Evolutionary conservation across 2,888 invertebrate species (phyloP).

Genomic region (Lochmaea crataegi): DNA sequence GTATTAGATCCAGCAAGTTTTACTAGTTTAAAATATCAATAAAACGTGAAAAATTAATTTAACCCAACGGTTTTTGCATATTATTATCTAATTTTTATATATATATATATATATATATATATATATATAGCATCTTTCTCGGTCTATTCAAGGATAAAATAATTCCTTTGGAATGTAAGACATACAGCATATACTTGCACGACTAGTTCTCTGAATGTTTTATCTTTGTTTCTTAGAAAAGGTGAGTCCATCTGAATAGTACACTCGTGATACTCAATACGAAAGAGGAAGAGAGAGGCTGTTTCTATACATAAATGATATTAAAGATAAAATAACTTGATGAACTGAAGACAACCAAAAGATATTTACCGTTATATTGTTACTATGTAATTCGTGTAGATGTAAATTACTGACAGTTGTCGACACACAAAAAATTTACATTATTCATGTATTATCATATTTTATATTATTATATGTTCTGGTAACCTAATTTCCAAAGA

Average conservation of each 20-base stretch:
- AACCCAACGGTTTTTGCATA: background rate
- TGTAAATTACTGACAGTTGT: too few relatives aligned
- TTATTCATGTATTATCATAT: too few relatives aligned
- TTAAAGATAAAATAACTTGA: conserved; percentile 5
- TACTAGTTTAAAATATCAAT: background rate
- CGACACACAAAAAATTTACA: too few relatives aligned
- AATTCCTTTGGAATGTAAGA: conserved; percentile 48
- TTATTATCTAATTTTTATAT: too few relatives aligned
- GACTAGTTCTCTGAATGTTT: conserved; percentile 44
- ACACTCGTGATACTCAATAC: background rate
- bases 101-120: too few relatives aligned
- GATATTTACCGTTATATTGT: background rate
- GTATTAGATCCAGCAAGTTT: too few relatives aligned
- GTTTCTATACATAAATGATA: conserved; percentile 5
- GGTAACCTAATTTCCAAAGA: background rate
- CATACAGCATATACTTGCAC: conserved; percentile 47
- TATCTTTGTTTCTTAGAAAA: conserved; percentile 31
- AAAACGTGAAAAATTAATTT: conserved; percentile 3
- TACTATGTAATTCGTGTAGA: background rate
- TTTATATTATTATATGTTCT: too few relatives aligned
- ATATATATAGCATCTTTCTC: too few relatives aligned
- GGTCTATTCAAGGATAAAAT: conserved; percentile 36
- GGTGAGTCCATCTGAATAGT: conserved; percentile 2
- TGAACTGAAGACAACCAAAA: conserved; percentile 14
- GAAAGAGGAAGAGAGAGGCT: conserved; percentile 13